Percentiles rank a stretch among this genome's conserved stretches.
phyloP scores from a whole-genome alignment of 2,113 vertebrate species.

The Elephas maximus region DNA sequence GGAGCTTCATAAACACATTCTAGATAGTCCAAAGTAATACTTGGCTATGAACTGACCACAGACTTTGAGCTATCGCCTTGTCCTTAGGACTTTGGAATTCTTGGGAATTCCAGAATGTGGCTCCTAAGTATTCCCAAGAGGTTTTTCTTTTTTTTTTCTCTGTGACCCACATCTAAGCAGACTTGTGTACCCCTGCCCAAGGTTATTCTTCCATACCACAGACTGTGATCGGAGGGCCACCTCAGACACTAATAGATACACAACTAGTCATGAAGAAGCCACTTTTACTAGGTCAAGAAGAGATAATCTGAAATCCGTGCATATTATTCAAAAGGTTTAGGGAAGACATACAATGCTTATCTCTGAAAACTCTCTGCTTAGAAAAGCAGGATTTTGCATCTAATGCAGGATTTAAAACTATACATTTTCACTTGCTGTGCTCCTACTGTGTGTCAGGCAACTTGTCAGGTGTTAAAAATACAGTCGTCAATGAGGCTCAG shows the following conservation, averaged over 20 bases:
- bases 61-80: background rate
- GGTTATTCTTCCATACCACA: background rate
- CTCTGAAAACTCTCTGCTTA: background rate
- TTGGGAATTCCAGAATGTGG: background rate
- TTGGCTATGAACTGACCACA: background rate
- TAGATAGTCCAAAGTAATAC: background rate
- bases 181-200: background rate
- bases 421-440: too few relatives aligned
- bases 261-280: background rate
- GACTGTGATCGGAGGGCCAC: background rate
- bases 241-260: background rate
- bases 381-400: background rate
- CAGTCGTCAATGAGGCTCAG: background rate
- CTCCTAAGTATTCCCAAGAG: background rate
- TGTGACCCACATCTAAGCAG: background rate
- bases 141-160: background rate
- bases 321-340: background rate
- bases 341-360: background rate
- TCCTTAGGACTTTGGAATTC: background rate
- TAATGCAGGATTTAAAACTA: background rate
- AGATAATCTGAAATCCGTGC: background rate
- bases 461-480: background rate
- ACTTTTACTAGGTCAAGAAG: background rate
- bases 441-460: rapidly evolving
- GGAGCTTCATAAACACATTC: background rate